Conservation (phyloP, 2,797 vertebrate species). For the Hydrocynus forskahlii region DNA sequence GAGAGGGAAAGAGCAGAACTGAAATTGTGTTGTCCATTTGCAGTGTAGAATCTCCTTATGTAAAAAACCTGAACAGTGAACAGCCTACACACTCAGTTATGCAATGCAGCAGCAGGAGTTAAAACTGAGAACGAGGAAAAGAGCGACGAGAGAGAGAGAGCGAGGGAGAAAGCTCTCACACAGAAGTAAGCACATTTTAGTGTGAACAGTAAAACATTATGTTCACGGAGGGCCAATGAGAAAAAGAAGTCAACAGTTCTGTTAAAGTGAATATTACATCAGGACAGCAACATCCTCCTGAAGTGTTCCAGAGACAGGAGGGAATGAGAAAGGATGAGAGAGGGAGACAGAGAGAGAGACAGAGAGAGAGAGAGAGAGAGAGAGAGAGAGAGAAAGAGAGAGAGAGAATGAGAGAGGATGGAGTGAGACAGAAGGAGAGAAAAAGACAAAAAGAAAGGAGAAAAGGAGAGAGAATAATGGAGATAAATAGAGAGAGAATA, state of each 20-base stretch:
- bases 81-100: conserved; percentile 58
- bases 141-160: conserved; percentile 26
- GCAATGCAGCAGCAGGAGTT: conserved; percentile 51
- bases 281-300: conserved; percentile 41
- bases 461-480: too few species aligned
- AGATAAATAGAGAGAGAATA: too few species aligned
- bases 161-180: neutral
- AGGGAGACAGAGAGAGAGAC: neutral
- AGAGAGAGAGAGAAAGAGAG: neutral
- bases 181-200: too few species aligned
- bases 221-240: neutral
- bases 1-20: conserved; percentile 34
- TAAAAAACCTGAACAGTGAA: conserved; percentile 51
- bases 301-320: conserved; percentile 33
- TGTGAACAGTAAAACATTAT: too few species aligned
- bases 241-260: neutral
- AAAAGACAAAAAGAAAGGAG: too few species aligned
- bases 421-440: conserved; percentile 25
- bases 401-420: conserved; percentile 1
- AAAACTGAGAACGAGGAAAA: conserved; percentile 28
- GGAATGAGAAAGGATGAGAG: conserved; percentile 8
- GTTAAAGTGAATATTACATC: neutral
- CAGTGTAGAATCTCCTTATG: conserved; percentile 52
- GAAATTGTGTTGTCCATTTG: conserved; percentile 42
- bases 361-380: neutral